These are phyloP conservation scores for Plutella xylostella DNA, from an alignment of 2,888 invertebrate genomes.

Conservation along the genomic window DNA sequence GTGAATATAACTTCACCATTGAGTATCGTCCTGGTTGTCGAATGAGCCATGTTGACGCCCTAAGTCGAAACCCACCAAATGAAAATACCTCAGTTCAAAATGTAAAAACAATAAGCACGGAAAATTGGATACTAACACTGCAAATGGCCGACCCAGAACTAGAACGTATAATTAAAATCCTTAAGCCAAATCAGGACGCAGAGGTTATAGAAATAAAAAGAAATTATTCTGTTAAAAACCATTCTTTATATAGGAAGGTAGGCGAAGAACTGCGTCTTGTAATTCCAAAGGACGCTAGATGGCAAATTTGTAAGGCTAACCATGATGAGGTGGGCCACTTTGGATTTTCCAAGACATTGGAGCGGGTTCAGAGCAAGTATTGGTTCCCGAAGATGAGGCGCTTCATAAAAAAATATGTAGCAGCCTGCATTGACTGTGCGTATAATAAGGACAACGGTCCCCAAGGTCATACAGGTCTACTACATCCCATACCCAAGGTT, in stretches of 20 bases:
- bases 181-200: too few relatives aligned
- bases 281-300: too few relatives aligned
- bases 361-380: neutral
- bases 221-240: neutral
- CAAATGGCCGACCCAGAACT: too few relatives aligned
- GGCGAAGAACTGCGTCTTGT: too few relatives aligned
- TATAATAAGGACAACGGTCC: neutral
- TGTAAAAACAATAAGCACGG: neutral
- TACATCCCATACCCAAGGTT: neutral
- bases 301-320: neutral
- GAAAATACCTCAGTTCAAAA: too few relatives aligned
- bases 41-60: conserved; percentile 21
- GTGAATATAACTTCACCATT: conserved; percentile 21
- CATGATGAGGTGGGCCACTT: conserved; percentile 6
- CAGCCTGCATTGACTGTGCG: neutral
- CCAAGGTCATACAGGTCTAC: neutral
- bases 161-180: too few relatives aligned
- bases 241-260: neutral
- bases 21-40: conserved; percentile 18
- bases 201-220: neutral
- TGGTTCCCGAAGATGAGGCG: conserved; percentile 3
- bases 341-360: too few relatives aligned
- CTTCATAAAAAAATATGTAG: conserved; percentile 1
- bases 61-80: conserved; percentile 20
- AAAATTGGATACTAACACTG: conserved; percentile 10